Evolutionary conservation across 2,113 vertebrate species (phyloP).

Genomic region (Poeciliopsis occidentalis): DNA sequence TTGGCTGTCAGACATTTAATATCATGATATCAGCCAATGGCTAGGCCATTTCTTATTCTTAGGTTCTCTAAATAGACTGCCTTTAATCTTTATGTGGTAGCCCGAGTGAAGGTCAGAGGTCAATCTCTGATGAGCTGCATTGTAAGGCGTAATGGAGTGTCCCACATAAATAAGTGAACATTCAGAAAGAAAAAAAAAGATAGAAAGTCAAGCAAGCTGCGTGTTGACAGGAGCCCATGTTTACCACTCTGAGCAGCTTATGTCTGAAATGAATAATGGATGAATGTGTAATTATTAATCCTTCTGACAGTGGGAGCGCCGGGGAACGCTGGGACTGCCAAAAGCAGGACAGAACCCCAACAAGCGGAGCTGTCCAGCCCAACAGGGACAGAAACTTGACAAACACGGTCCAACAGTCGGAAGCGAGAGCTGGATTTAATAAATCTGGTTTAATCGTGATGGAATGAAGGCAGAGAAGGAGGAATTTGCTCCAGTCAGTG

Average conservation of each 20-base stretch:
- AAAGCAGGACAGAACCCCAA: slow-evolving; percentile 15
- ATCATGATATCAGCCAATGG: neutral
- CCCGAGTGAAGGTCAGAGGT: slow-evolving; percentile 17
- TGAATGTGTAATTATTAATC: slow-evolving; percentile 57
- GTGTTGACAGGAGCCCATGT: slow-evolving; percentile 8
- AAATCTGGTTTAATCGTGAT: neutral
- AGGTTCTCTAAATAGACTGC: neutral
- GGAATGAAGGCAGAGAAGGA: no score
- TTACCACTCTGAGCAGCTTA: slow-evolving; percentile 46
- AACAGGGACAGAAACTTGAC: neutral
- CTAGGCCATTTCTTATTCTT: neutral
- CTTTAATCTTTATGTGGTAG: neutral
- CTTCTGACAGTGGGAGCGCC: slow-evolving; percentile 19
- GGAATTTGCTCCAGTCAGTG: neutral
- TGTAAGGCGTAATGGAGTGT: neutral
- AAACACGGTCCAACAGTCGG: neutral
- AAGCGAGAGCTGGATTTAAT: neutral
- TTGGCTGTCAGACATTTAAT: neutral
- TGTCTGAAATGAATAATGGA: slow-evolving; percentile 58
- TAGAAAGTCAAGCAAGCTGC: neutral
- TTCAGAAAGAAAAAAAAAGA: neutral
- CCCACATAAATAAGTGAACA: neutral
- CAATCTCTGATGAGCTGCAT: neutral
- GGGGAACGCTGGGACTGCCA: slow-evolving; percentile 19
- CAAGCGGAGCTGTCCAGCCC: neutral